These are phyloP conservation scores for Lichenostomus cassidix DNA, from an alignment of 2,113 vertebrate species.

Conservation along the genomic window DNA sequence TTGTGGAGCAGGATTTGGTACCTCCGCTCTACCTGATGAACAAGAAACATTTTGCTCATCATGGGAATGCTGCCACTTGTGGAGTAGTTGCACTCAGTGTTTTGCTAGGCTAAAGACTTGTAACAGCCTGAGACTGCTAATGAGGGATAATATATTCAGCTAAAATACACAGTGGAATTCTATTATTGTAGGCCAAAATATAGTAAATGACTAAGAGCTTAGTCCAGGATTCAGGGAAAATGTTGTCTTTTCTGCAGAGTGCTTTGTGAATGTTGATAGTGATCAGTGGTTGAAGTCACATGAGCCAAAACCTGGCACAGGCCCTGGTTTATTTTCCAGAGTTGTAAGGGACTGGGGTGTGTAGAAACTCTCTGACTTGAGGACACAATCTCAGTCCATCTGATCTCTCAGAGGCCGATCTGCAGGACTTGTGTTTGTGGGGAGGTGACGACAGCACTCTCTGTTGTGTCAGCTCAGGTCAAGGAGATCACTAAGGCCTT, in stretches of 20 bases:
- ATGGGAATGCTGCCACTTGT: background rate
- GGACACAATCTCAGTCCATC: background rate
- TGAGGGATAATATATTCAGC: background rate
- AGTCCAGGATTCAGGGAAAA: background rate
- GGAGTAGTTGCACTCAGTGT: background rate
- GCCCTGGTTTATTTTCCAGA: background rate
- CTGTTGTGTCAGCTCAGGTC: background rate
- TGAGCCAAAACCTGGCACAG: background rate
- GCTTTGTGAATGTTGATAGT: background rate
- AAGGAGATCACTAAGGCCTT: background rate
- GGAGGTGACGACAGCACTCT: background rate
- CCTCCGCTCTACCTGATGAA: background rate
- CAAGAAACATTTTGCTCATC: background rate
- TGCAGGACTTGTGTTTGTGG: background rate
- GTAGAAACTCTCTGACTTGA: background rate
- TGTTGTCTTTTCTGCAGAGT: background rate
- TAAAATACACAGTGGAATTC: conserved; percentile 30
- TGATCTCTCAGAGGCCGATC: background rate
- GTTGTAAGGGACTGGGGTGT: background rate
- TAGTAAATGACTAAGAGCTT: background rate
- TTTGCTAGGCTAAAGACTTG: background rate
- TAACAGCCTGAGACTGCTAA: conserved; percentile 9
- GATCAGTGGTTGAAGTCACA: background rate
- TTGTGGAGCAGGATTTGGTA: background rate
- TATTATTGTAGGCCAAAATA: background rate